Evolutionary conservation across 2,797 vertebrate species (phyloP), one percentile per base, ranked within the genome.

Genomic region (Parotocinclus haroldoi): DNA sequence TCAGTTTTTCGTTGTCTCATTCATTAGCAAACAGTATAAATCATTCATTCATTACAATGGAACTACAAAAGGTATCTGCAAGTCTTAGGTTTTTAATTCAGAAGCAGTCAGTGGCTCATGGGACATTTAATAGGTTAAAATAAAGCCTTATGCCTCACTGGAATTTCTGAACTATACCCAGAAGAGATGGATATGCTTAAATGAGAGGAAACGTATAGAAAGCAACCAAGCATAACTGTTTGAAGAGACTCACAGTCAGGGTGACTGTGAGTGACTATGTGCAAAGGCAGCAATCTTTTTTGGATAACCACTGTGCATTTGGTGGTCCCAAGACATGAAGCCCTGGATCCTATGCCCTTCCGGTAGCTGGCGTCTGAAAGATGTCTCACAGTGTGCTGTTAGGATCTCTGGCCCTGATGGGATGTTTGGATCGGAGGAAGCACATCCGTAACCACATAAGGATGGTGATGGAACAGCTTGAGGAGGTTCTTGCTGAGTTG

Each of bases 381-480:
- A 79, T 79, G 78, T 73, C 66, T 60, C 67, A 73, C 65, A 48
- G 52, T 8, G 36, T 16, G 48, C 46, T 42, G 7, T 68, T 69
- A 72, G 66, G 46, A 75, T 48, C 69, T 12, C 46, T 16, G 66
- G 65, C 39, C 59, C 44, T 52, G 36, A 66, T 49, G 53, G 59
- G 64, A 7, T 62, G 72, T 58, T 62, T 14, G 56, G 69, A 68
- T 62, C 77, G 70, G 45, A 70, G 70, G 40, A 40, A 66, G 42
- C 18, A 63, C 60, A 75, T 79, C 64, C 67, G 75, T 38, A 56
- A 40, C 40, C 72, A 75, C 67, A 66, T 79, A 48, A 75, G 60
- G 72, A 73, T 59, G 60, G 69, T 75, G 45, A 77, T 79, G 75
- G 78, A 75, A 57, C 72, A 77, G 58, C 70, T 79, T 60, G 78